These are phyloP conservation scores for Clarias laeviceps DNA, from an alignment of 2,797 vertebrate species.

Conservation along the genomic window DNA sequence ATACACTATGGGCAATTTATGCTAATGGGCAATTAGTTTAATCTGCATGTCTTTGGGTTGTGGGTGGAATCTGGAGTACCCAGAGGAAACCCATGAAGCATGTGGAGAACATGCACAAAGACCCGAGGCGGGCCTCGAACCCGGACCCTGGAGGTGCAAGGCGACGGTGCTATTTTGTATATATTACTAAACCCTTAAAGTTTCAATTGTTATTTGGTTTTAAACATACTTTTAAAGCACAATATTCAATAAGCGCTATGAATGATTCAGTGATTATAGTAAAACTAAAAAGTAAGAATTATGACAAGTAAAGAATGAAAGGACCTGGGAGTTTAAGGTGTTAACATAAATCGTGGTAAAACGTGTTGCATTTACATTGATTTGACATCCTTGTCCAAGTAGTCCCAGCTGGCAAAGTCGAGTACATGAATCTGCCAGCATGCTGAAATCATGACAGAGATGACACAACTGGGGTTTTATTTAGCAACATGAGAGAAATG, in stretches of 20 bases:
- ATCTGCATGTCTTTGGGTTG: too few species aligned
- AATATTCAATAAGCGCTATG: background rate
- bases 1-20: too few species aligned
- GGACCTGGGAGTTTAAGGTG: background rate
- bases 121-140: too few species aligned
- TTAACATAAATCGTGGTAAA: background rate
- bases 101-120: too few species aligned
- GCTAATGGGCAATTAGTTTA: too few species aligned
- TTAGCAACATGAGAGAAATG: constrained; percentile 23
- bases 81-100: too few species aligned
- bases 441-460: constrained; percentile 26
- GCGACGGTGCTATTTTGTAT: background rate
- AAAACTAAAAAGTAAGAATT: background rate
- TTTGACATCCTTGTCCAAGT: background rate
- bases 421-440: background rate
- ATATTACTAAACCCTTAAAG: background rate
- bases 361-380: background rate
- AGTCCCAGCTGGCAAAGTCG: constrained; percentile 7
- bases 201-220: background rate
- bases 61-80: too few species aligned
- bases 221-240: background rate
- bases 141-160: too few species aligned
- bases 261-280: background rate
- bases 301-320: background rate
- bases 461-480: constrained; percentile 22